phyloP scores from a whole-genome alignment of 2,888 invertebrate genomes.

The Heliconius ismenius region DNA sequence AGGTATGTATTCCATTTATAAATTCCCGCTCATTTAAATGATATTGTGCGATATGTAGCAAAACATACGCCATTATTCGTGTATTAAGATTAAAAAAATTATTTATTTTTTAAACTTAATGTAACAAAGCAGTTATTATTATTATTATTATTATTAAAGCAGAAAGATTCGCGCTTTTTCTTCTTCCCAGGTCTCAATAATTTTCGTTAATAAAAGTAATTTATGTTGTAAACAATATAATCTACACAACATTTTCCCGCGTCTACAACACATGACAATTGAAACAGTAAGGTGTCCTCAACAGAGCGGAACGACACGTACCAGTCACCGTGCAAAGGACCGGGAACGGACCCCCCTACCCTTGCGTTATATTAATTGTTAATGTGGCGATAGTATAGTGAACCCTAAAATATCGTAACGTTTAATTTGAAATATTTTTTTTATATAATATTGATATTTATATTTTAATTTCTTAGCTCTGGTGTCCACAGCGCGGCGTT shows the following conservation, averaged over 20 bases:
- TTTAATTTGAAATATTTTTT: slow-evolving; percentile 19
- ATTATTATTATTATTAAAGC: too few relatives aligned
- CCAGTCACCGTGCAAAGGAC: slow-evolving; percentile 45
- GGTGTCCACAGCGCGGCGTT: too few relatives aligned
- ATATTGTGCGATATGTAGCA: too few relatives aligned
- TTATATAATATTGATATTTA: neutral
- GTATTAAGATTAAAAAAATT: too few relatives aligned
- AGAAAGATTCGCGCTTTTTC: neutral
- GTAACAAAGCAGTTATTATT: too few relatives aligned
- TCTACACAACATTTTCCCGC: neutral
- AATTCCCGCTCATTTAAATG: too few relatives aligned
- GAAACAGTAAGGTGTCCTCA: slow-evolving; percentile 36
- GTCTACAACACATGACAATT: slow-evolving; percentile 2
- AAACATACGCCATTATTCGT: too few relatives aligned
- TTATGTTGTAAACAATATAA: neutral
- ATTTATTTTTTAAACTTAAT: too few relatives aligned
- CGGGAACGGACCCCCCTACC: slow-evolving; percentile 30
- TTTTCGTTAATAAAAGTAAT: neutral
- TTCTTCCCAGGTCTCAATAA: neutral
- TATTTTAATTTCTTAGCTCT: too few relatives aligned
- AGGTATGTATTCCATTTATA: too few relatives aligned
- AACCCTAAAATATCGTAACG: slow-evolving; percentile 29
- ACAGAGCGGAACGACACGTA: slow-evolving; percentile 47
- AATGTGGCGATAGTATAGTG: slow-evolving; percentile 9
- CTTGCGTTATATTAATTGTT: slow-evolving; percentile 36